phyloP scores from a whole-genome alignment of 1,140 invertebrate genomes.

The Drosophila busckii region DNA sequence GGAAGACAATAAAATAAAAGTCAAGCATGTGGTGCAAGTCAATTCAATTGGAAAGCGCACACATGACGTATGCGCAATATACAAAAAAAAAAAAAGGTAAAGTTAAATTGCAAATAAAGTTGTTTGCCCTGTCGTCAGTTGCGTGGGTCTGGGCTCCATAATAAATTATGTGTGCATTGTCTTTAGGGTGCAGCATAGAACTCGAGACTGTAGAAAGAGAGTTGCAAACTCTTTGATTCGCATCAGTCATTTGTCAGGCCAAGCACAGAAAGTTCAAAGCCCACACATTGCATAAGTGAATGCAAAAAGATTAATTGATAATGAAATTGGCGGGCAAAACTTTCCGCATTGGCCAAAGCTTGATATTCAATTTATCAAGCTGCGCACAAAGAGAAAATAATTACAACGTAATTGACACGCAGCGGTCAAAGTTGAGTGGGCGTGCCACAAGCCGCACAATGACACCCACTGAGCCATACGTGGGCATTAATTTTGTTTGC shows the following conservation, averaged over 20 bases:
- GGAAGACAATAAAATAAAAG: slow-evolving; percentile 56
- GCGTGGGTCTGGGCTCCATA: too few species aligned
- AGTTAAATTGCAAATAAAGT: slow-evolving; percentile 24
- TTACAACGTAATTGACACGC: slow-evolving; percentile 70
- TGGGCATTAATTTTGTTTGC: slow-evolving; percentile 1
- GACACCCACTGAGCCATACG: slow-evolving; percentile 51
- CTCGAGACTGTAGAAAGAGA: not conserved
- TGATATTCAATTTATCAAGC: slow-evolving; percentile 73
- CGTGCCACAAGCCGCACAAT: slow-evolving; percentile 35
- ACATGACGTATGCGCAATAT: slow-evolving; percentile 47
- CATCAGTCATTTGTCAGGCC: slow-evolving; percentile 61
- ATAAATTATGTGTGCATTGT: too few species aligned
- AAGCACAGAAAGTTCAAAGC: slow-evolving; percentile 51
- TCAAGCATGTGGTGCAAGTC: slow-evolving; percentile 9
- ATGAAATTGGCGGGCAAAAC: slow-evolving; percentile 3
- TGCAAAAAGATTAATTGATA: slow-evolving; percentile 48
- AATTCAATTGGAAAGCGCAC: slow-evolving; percentile 36
- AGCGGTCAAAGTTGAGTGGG: slow-evolving; percentile 44
- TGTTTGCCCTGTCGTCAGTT: too few species aligned
- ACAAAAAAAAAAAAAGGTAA: too few species aligned
- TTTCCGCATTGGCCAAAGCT: slow-evolving; percentile 23
- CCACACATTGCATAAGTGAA: slow-evolving; percentile 63
- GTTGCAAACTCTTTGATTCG: slow-evolving; percentile 38
- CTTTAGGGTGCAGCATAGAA: not conserved
- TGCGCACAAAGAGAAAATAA: slow-evolving; percentile 39